Evolutionary conservation across 2,113 vertebrate species (phyloP).

Genomic region (Thomomys bottae): DNA sequence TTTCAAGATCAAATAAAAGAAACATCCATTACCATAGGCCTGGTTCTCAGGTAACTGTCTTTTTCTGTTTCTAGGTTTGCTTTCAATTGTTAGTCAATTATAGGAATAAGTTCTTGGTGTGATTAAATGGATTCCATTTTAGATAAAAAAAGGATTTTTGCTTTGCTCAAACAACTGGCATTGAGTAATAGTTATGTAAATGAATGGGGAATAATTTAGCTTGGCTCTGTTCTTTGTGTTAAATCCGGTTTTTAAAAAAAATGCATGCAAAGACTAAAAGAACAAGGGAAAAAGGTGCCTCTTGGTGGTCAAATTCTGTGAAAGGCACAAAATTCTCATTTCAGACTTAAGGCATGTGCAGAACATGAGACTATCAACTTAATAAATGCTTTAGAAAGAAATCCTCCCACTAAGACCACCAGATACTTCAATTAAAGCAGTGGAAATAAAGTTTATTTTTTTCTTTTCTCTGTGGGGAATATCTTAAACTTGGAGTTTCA

Average conservation of each 20-base stretch:
- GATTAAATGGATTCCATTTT: constrained; percentile 83
- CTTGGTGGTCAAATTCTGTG: background rate
- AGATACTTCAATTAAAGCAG: constrained; percentile 10
- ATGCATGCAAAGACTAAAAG: background rate
- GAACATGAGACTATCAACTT: background rate
- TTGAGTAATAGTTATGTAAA: constrained; percentile 77
- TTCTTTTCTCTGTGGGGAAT: background rate
- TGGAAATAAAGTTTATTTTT: background rate
- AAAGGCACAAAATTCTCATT: constrained; percentile 15
- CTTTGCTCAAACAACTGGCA: constrained; percentile 67
- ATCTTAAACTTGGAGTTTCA: background rate
- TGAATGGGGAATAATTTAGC: constrained; percentile 73
- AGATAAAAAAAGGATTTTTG: constrained; percentile 74
- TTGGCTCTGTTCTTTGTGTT: constrained; percentile 63
- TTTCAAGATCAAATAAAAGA: background rate
- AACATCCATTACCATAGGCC: background rate
- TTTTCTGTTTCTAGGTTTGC: constrained; percentile 68
- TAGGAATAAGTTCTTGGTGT: constrained; percentile 74
- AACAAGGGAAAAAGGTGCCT: background rate
- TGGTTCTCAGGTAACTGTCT: constrained; percentile 21
- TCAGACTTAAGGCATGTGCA: constrained; percentile 4
- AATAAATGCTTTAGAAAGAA: constrained; percentile 23
- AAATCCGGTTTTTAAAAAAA: background rate
- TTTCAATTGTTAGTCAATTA: constrained; percentile 73
- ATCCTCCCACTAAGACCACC: background rate